Conservation (phyloP, 2,113 vertebrate species). For the Trichomycterus rosablanca region DNA sequence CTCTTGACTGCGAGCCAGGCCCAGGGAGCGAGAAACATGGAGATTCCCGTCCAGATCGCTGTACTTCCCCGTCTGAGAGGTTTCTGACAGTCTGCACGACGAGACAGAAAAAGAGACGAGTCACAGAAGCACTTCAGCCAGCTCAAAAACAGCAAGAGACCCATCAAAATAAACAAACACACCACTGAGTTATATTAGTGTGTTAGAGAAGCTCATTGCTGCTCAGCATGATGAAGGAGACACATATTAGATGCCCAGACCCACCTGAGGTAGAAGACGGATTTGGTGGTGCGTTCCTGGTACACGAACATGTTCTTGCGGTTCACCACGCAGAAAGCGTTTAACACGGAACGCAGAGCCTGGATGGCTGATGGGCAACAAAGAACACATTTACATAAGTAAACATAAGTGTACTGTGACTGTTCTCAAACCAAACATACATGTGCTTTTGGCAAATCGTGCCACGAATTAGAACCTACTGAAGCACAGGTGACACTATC, state of each 20-base stretch:
- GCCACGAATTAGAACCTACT: too few relatives aligned
- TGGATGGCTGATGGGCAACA: slow-evolving; percentile 78
- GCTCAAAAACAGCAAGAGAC: too few relatives aligned
- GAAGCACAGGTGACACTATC: too few relatives aligned
- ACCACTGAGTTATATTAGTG: too few relatives aligned
- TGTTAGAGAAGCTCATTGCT: too few relatives aligned
- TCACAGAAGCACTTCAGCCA: not conserved
- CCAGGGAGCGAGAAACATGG: slow-evolving; percentile 66
- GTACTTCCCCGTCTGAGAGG: slow-evolving; percentile 75
- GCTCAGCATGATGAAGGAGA: too few relatives aligned
- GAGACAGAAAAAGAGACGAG: not conserved
- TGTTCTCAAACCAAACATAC: too few relatives aligned
- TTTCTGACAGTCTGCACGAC: slow-evolving; percentile 88
- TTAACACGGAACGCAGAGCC: slow-evolving; percentile 90
- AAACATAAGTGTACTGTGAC: too few relatives aligned
- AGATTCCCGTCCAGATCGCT: slow-evolving; percentile 71
- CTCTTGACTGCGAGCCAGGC: slow-evolving; percentile 89
- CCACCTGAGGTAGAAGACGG: slow-evolving; percentile 88
- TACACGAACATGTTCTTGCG: slow-evolving; percentile 99
- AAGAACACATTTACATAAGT: not conserved
- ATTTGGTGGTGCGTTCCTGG: slow-evolving; percentile 91
- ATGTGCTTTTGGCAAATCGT: too few relatives aligned
- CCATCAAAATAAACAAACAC: too few relatives aligned
- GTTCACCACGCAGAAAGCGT: slow-evolving; percentile 93
- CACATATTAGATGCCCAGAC: too few relatives aligned